Percentiles rank a stretch among this genome's conserved stretches.
These are phyloP conservation scores for Drosophila diplacantha DNA, from an alignment of 2,888 invertebrate species.

Conservation along the genomic window DNA sequence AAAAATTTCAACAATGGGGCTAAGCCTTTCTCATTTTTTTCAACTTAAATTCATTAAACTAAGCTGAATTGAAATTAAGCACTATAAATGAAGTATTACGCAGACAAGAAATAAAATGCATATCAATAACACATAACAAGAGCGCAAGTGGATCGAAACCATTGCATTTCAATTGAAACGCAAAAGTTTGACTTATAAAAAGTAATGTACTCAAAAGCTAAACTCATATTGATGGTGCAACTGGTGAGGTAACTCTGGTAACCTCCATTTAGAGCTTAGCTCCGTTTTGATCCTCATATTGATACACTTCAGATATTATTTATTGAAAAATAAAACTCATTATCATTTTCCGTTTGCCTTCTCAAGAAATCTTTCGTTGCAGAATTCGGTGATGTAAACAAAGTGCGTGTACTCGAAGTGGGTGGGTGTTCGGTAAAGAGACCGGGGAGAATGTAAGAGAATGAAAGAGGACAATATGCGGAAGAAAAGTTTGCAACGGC, in stretches of 20 bases:
- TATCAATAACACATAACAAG: not conserved
- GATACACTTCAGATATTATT: not conserved
- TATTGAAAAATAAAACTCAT: not conserved
- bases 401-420: conserved; percentile 22
- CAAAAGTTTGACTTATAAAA: not conserved
- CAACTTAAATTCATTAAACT: not conserved
- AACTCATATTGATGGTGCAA: not conserved
- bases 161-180: not conserved
- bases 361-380: conserved; percentile 7
- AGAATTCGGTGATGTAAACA: conserved; percentile 18
- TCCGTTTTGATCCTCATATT: too few relatives aligned
- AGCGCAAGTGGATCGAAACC: not conserved
- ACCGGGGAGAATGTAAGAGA: conserved; percentile 7
- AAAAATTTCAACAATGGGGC: not conserved
- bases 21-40: not conserved
- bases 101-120: not conserved
- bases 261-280: too few relatives aligned
- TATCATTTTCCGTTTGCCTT: not conserved
- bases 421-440: conserved; percentile 5
- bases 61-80: not conserved
- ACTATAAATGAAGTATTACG: not conserved
- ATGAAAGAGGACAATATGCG: conserved; percentile 31
- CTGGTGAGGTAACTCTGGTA: too few relatives aligned
- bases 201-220: not conserved
- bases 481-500: conserved; percentile 49